Base-by-base conservation (phyloP, 2,888 invertebrate species). In the Xestia c-nigrum region DNA sequence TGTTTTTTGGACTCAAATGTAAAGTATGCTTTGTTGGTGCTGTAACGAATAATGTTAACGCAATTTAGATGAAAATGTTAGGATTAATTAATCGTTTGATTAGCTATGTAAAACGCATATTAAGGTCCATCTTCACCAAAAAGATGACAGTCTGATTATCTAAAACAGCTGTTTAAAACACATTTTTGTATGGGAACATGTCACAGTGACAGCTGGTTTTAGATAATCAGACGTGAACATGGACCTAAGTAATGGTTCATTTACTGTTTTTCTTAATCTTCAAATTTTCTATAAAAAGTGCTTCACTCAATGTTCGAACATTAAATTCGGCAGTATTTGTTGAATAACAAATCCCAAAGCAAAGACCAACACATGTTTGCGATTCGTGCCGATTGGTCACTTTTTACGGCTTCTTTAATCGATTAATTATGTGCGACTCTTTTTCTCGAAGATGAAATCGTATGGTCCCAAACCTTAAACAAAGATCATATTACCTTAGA, bases 41-140 rank as follows among this genome's bases (percentile, higher is more conserved):
- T 76, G 71, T 75, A 84, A 80, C 81, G 69, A 87, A 87, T 76
- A n/a, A 77, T 72, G 68, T 81, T 84, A 70, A 76, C 65, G 76
- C 71, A 64, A 85, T 81, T 78, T 68, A 43, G 12, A 76, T 76
- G 72, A 76, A 77, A 75, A 83, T 78, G 79, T 74, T 76, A 78
- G 52, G 61, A 79, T 74, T 79, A 63, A 85, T 88, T 80, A 57
- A 59, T 67, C 66, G 47, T 68, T 73, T 55, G 71, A 72, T 61
- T 50, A 72, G 31, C 31, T 65, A 47, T 66, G 38, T 57, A 14
- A 43, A 38, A 73, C 69, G 19, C 7, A 46, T 50, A n/a, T n/a
- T n/a, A n/a, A n/a, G n/a, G n/a, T n/a, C n/a, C n/a, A n/a, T n/a
- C n/a, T n/a, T n/a, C n/a, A n/a, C n/a, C n/a, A n/a, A n/a, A n/a